Evolutionary conservation across 2,797 vertebrate species (phyloP).

Genomic region (Percopsis omiscomaycus): DNA sequence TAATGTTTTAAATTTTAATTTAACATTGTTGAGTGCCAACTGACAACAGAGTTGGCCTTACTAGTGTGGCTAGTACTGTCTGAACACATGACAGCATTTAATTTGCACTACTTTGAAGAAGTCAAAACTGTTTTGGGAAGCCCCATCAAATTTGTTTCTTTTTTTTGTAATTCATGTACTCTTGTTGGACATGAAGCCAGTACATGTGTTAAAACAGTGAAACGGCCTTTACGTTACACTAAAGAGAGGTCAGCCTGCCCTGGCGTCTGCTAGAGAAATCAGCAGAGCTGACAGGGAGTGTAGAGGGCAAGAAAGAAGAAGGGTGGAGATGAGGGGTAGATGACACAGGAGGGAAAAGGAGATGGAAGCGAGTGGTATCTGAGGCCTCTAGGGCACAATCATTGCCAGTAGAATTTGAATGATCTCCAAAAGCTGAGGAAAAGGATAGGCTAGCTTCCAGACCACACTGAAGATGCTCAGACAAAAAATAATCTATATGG

Average conservation of each 20-base stretch:
- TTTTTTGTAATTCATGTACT: constrained; percentile 26
- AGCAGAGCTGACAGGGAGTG: constrained; percentile 63
- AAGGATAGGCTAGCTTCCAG: constrained; percentile 48
- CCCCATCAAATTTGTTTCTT: no score
- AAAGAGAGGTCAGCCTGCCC: constrained; percentile 39
- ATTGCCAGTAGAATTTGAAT: constrained; percentile 52
- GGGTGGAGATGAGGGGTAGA: constrained; percentile 42
- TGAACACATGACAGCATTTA: neutral
- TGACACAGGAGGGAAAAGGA: constrained; percentile 52
- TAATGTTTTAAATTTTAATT: no score
- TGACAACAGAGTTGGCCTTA: no score
- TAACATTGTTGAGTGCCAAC: no score
- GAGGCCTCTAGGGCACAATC: constrained; percentile 49
- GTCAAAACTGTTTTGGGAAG: neutral
- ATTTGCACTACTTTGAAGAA: constrained; percentile 17
- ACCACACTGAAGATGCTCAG: constrained; percentile 45
- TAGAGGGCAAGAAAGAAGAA: constrained; percentile 30
- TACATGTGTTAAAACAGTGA: constrained; percentile 68
- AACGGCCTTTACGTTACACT: constrained; percentile 42
- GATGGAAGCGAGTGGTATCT: constrained; percentile 65
- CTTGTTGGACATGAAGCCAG: constrained; percentile 19
- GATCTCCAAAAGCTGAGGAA: constrained; percentile 34
- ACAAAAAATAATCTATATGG: constrained; percentile 13
- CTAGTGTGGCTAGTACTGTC: no score
- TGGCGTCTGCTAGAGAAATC: constrained; percentile 67